Conservation (phyloP, 2,888 invertebrate genomes). For the Lymantria dispar region DNA sequence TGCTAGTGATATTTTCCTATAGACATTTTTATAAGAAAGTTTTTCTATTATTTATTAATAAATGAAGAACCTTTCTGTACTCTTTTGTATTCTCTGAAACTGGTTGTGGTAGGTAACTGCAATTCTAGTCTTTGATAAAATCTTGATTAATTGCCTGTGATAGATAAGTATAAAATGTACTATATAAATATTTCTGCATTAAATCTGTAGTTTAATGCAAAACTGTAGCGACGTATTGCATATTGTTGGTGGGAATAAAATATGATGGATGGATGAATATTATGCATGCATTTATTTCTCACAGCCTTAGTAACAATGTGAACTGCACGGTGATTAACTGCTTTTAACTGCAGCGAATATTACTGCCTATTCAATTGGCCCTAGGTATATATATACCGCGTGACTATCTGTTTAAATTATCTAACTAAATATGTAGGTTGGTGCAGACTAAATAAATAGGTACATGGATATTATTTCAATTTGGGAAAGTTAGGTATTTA, state of each 20-base stretch:
- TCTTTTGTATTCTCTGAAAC: too few relatives aligned
- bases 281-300: conserved; percentile 25
- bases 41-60: conserved; percentile 6
- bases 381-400: not conserved
- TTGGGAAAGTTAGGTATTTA: too few relatives aligned
- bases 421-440: too few relatives aligned
- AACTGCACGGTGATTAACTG: not conserved
- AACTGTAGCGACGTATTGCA: conserved; percentile 10
- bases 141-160: conserved; percentile 5
- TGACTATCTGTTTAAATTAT: too few relatives aligned
- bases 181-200: conserved; percentile 3
- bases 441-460: too few relatives aligned
- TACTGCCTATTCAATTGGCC: not conserved
- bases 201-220: conserved; percentile 21
- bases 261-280: conserved; percentile 26
- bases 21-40: conserved; percentile 5
- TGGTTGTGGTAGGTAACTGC: not conserved
- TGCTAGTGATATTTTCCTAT: conserved; percentile 20
- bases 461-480: too few relatives aligned
- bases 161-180: not conserved
- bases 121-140: not conserved
- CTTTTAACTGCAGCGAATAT: conserved; percentile 1
- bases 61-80: not conserved
- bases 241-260: conserved; percentile 11
- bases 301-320: not conserved